Conservation (phyloP, 1,140 invertebrate genomes). For the Drosophila eugracilis region DNA sequence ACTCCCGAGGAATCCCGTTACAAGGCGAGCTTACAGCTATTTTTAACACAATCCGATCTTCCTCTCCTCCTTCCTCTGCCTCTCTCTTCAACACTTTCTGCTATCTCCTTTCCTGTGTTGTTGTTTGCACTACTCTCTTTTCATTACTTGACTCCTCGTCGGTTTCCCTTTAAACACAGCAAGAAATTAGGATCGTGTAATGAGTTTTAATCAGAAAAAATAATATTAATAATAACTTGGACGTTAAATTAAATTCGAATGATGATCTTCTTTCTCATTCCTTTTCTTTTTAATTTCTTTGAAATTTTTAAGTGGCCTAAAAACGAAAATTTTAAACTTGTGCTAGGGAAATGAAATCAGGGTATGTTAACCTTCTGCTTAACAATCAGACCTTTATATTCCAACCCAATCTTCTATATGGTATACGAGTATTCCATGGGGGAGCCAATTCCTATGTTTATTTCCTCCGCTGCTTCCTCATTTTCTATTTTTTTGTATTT, state of each 20-base stretch:
- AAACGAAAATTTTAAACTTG: no score
- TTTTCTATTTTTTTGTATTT: constrained; percentile 28
- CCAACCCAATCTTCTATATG: background rate
- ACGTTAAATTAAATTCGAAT: no score
- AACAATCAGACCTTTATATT: background rate
- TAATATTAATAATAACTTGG: no score
- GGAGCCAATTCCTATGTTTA: constrained; percentile 32
- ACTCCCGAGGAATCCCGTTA: constrained; percentile 18
- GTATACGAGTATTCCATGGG: constrained; percentile 16
- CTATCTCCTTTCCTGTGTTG: constrained; percentile 48
- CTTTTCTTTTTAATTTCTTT: no score
- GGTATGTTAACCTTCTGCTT: background rate
- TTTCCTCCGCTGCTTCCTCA: constrained; percentile 8
- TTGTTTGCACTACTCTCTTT: constrained; percentile 19
- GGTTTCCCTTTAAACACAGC: background rate
- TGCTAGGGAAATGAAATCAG: no score
- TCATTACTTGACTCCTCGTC: background rate
- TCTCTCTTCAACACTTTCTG: background rate
- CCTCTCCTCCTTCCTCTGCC: background rate
- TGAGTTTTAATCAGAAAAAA: no score
- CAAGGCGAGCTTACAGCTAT: constrained; percentile 35
- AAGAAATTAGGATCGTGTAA: background rate
- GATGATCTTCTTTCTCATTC: no score
- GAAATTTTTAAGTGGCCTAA: no score
- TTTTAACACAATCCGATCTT: constrained; percentile 35